Base-by-base conservation (phyloP, 2,888 invertebrate species). In the Caenorhabditis doughertyi region DNA sequence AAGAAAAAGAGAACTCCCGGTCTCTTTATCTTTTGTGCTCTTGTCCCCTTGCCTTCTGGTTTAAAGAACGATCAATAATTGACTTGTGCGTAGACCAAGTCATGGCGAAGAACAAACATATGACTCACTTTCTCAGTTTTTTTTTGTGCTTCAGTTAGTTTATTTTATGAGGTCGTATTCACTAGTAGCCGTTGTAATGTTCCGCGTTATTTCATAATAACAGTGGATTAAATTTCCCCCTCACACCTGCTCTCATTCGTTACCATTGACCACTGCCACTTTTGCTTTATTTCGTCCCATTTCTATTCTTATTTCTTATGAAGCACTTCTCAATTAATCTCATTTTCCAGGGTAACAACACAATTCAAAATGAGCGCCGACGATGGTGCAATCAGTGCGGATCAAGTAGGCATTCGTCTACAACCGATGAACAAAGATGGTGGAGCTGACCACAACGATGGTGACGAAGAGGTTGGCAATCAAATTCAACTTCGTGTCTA, bases 401-500 rank as follows among this genome's bases (percentile, higher is more conserved):
- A 83, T 9, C 56, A 79, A 11, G 73, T 73, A 13, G 83, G 80
- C 29, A 74, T 83, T 23, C 65, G 76, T 42, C 64, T 83, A 5
- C 56, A 64, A 11, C 71, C 71, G 7, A 51, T 82, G 53, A 79
- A 74, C 62, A 73, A 73, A 21, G 55, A 80, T 42, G 83, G 56
- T 32, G 80, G 42, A 23, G 60, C 23, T 16, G 71, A 42, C 5
- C 23, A 44, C 8, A 74, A 81, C 9, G 76, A 51, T 49, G 60
- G 32, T 13, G 83, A 85, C 35, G 76, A 77, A n/a, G 84, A 80
- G 4, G 77, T 47, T 11, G 71, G 55, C 13, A 79, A 84, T 25
- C 84, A 77, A 25, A 83, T 83, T 42, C 83, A 85, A 35, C 79
- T 84, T 27, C 77, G 83, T 8, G 83, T 83, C 58, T 92, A 91